Conservation (phyloP, 2,113 vertebrate species). For the human region GRCh38 chr18:54914001-54914500, state of each 20-base stretch:
- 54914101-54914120: neutral
- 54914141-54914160: neutral
- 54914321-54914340: neutral
- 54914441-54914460: neutral
- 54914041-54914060: neutral
- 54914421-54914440: neutral
- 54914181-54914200: neutral
- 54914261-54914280: neutral
- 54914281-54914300: neutral
- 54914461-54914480: neutral
- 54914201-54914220: neutral
- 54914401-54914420: neutral
- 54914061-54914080: neutral
- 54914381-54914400: neutral
- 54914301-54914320: conserved; percentile 1
- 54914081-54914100: neutral
- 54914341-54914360: neutral
- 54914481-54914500: neutral
- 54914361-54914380: neutral
- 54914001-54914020: neutral
- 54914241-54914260: neutral
- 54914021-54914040: neutral
- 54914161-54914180: neutral
- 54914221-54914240: neutral
- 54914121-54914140: neutral